These are phyloP conservation scores for Notarius quadriscutis DNA, from an alignment of 2,113 vertebrate genomes.

Conservation along the genomic window DNA sequence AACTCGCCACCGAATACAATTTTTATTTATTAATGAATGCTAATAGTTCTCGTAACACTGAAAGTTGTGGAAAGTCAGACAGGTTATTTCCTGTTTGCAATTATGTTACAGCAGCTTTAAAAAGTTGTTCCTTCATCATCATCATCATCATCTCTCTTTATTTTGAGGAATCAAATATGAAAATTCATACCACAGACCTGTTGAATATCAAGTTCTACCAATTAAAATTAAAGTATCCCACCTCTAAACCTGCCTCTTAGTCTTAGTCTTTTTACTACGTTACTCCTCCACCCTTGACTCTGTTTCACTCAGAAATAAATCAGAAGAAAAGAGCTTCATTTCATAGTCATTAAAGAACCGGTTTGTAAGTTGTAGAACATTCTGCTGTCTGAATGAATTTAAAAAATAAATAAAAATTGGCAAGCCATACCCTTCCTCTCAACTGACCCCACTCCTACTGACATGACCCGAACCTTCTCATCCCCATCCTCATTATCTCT, in stretches of 20 bases:
- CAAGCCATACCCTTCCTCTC: neutral
- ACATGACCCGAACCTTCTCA: neutral
- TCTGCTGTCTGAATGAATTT: neutral
- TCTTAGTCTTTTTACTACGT: neutral
- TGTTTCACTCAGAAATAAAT: neutral
- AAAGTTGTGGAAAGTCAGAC: neutral
- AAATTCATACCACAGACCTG: neutral
- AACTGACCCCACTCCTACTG: neutral
- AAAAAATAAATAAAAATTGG: neutral
- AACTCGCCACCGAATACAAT: neutral
- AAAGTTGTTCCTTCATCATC: neutral
- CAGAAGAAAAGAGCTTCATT: neutral
- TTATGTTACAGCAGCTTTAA: neutral
- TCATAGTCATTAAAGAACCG: neutral
- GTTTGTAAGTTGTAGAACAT: neutral
- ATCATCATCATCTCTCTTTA: neutral
- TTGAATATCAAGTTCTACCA: neutral
- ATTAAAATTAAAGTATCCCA: neutral
- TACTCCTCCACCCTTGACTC: neutral
- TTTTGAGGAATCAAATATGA: neutral
- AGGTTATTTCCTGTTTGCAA: neutral
- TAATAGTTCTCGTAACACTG: too few relatives aligned
- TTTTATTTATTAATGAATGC: neutral
- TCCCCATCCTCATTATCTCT: too few relatives aligned
- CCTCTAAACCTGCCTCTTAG: neutral